Evolutionary conservation across 2,797 vertebrate species (phyloP).

Genomic region (Anguilla pacifica): DNA sequence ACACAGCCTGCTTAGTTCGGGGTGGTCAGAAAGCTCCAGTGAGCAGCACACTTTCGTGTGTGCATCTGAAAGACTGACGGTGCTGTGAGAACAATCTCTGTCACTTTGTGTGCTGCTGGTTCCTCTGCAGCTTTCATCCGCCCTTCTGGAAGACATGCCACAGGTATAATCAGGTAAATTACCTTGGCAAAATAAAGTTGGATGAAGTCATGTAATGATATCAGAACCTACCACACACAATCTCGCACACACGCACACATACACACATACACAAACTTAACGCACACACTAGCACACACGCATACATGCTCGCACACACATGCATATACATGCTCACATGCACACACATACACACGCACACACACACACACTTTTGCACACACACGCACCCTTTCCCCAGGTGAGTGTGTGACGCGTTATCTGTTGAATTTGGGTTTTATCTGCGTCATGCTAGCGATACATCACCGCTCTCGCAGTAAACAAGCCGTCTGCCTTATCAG

Average conservation of each 20-base stretch:
- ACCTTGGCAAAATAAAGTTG: neutral
- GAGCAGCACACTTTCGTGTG: neutral
- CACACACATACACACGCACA: neutral
- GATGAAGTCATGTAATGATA: neutral
- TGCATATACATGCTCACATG: neutral
- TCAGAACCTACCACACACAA: neutral
- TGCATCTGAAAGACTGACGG: neutral
- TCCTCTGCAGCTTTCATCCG: neutral
- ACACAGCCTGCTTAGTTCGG: neutral
- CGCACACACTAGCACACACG: too few species aligned
- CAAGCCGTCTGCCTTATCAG: neutral
- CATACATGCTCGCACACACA: neutral
- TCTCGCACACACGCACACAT: too few species aligned
- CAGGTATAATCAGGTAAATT: too few species aligned
- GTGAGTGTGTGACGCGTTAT: neutral
- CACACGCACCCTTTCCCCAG: neutral
- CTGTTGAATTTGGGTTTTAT: slow-evolving; percentile 14
- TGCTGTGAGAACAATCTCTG: neutral
- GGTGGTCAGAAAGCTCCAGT: neutral
- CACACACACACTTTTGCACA: neutral
- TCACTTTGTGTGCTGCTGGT: neutral
- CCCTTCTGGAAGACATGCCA: neutral
- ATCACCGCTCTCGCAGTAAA: slow-evolving; percentile 8
- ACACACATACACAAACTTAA: too few species aligned
- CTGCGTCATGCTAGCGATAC: neutral